These are phyloP conservation scores for Heliconius ethilla DNA, from an alignment of 2,888 invertebrate species.

Conservation along the genomic window DNA sequence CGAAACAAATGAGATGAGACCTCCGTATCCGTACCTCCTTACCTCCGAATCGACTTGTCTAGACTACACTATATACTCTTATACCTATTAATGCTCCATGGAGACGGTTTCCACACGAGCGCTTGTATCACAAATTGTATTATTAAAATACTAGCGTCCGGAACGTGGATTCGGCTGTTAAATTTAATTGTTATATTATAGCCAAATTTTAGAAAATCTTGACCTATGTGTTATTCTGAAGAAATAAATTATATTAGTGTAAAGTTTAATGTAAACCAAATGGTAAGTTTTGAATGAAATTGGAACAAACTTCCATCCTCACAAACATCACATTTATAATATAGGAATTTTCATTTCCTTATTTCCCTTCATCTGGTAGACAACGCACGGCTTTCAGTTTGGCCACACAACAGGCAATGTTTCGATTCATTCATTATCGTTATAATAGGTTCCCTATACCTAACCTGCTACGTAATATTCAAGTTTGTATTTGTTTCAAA, in stretches of 20 bases:
- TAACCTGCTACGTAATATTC: too few species aligned
- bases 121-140: background rate
- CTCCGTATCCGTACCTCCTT: background rate
- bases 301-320: too few species aligned
- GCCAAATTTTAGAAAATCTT: background rate
- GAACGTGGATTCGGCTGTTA: background rate
- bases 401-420: background rate
- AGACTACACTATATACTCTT: background rate
- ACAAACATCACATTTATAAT: too few species aligned
- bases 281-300: too few species aligned
- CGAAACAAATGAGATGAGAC: background rate
- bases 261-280: too few species aligned
- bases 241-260: background rate
- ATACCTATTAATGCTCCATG: background rate
- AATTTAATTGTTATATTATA: background rate
- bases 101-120: background rate
- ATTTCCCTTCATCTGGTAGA: too few species aligned
- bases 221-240: background rate
- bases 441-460: too few species aligned
- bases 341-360: too few species aligned
- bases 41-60: slow-evolving; percentile 4
- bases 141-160: background rate
- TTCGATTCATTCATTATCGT: background rate
- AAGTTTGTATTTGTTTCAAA: too few species aligned
- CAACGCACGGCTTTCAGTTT: background rate